These are phyloP conservation scores for Bombus pascuorum DNA, from an alignment of 1,140 invertebrate genomes.

Conservation along the genomic window DNA sequence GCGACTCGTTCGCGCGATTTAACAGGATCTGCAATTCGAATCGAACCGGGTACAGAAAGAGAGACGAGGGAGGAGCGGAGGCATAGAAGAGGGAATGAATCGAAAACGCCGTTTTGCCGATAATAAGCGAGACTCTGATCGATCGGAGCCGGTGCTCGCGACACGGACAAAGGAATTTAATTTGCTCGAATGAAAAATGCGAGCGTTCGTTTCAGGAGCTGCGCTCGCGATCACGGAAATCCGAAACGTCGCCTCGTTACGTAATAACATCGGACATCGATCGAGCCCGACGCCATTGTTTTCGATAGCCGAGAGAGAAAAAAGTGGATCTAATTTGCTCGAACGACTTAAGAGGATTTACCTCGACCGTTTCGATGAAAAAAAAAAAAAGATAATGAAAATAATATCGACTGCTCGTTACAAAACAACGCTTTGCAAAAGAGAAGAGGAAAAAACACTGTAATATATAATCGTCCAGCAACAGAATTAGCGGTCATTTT, in stretches of 20 bases:
- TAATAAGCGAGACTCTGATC: conserved; percentile 47
- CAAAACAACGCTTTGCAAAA: background rate
- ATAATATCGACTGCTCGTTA: conserved; percentile 10
- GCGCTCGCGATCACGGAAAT: conserved; percentile 27
- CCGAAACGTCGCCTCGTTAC: conserved; percentile 50
- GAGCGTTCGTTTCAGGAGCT: conserved; percentile 11
- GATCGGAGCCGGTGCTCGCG: conserved; percentile 34
- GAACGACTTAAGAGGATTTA: conserved; percentile 23
- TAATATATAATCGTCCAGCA: background rate
- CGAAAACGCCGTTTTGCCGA: conserved; percentile 33
- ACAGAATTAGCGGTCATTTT: conserved; percentile 1
- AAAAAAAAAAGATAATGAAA: background rate
- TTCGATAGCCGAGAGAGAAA: background rate
- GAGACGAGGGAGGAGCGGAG: background rate
- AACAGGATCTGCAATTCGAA: conserved; percentile 33
- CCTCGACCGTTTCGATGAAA: conserved; percentile 1
- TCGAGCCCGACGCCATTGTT: conserved; percentile 22
- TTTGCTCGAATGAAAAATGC: conserved; percentile 53
- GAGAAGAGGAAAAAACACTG: too few species aligned
- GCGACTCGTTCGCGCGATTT: conserved; percentile 30
- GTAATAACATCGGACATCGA: conserved; percentile 30
- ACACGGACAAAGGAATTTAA: conserved; percentile 53
- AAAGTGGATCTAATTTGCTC: conserved; percentile 28
- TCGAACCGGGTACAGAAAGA: background rate
- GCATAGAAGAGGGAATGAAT: background rate